Percentiles rank a stretch among this genome's conserved stretches.
Conservation (phyloP, 92 coral and sea anemone genomes). For the Phymanthus crucifer region DNA sequence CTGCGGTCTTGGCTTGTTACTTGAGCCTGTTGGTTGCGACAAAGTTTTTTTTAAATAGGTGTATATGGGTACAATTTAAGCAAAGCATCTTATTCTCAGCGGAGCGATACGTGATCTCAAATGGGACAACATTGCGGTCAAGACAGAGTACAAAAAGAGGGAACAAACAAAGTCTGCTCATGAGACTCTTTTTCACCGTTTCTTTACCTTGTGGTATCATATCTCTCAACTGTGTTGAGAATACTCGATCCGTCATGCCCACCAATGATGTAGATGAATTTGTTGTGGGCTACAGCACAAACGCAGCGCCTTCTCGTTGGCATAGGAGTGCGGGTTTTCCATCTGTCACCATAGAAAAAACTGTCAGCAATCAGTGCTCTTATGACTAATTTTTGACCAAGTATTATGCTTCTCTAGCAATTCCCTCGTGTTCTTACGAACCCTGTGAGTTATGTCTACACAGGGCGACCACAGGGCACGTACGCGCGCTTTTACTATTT, state of each 20-base stretch:
- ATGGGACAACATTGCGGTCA: neutral
- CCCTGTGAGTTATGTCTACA: too few species aligned
- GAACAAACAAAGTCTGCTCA: neutral
- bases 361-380: neutral
- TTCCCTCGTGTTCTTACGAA: too few species aligned
- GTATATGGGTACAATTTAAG: too few species aligned
- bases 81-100: too few species aligned
- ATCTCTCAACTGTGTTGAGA: constrained; percentile 89
- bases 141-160: too few species aligned
- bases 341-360: constrained; percentile 34
- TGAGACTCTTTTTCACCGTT: neutral
- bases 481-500: too few species aligned
- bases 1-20: too few species aligned
- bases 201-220: constrained; percentile 87
- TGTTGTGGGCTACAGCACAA: constrained; percentile 87
- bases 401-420: neutral
- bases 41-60: too few species aligned
- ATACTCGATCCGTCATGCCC: constrained; percentile 99
- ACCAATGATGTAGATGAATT: constrained; percentile 84
- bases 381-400: too few species aligned
- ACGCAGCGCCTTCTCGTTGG: constrained; percentile 97
- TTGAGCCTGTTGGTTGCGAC: too few species aligned
- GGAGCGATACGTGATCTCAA: neutral
- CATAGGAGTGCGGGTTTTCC: constrained; percentile 89
- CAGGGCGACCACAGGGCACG: too few species aligned